Base-by-base conservation (phyloP, 2,797 vertebrate species). In the Hafferia zeledoni region DNA sequence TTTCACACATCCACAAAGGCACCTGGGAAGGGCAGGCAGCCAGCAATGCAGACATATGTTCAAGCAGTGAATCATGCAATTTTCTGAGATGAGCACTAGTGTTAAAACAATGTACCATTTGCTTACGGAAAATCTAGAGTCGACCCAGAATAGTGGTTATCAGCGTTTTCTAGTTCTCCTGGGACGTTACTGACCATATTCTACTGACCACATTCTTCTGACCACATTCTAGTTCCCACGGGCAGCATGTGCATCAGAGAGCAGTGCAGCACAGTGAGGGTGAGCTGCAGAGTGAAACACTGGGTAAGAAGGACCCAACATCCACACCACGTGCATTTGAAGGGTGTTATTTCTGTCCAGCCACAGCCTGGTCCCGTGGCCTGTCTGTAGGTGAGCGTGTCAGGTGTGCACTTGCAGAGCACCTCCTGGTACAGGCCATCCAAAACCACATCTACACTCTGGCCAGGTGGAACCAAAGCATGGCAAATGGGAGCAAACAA, bases 341-440 rank as follows among this genome's bases (percentile, higher is more conserved):
- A 79, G 55, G 67, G 17, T 61, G 28, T 53, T 49, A 72, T 43
- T 93, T 83, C 79, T 65, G 88, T 14, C 63, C 53, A 68, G 35
- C 55, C 6, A 1, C 77, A 55, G 56, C 59, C 50, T 50, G 5
- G 3, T 53, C 65, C 52, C 35, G 27, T 28, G 52, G 47, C 69
- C 67, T 0, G 1, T 16, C 52, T 0, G 0, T 4, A 78, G 74
- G 70, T 47, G 41, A 78, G 23, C 0, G 0, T 35, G 25, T 44
- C 65, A 83, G 61, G 49, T 52, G 33, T 10, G 69, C 31, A 16
- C 39, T 67, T 33, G 43, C 30, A 70, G 35, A 89, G 60, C 80
- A 77, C 20, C n/a, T 69, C 76, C 72, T 30, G 19, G 43, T 19
- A 85, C 59, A 67, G 11, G 27, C 30, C 41, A 64, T 37, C 50